Conservation (phyloP, 1,140 invertebrate species). For the Temnothorax longispinosus region DNA sequence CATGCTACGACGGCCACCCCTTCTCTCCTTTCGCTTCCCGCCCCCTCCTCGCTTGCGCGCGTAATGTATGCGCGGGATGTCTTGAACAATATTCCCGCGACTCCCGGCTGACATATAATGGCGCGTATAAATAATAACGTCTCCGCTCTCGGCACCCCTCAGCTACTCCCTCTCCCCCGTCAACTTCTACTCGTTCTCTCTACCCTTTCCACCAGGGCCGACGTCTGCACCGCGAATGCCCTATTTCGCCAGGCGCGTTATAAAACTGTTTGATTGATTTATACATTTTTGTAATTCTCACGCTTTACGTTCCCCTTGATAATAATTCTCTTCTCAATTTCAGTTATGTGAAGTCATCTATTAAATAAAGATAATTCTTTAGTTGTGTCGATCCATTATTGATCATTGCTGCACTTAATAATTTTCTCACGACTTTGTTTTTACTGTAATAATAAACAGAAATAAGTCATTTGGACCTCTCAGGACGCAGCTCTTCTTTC, state of each 20-base stretch:
- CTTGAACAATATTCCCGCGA: constrained; percentile 83
- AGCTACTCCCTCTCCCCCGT: constrained; percentile 30
- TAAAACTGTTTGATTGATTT: constrained; percentile 27
- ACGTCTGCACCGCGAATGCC: constrained; percentile 18
- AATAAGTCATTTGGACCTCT: constrained; percentile 2
- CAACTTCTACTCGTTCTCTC: constrained; percentile 20
- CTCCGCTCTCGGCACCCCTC: constrained; percentile 63
- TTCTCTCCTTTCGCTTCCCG: neutral
- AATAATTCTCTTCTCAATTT: neutral
- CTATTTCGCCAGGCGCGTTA: neutral
- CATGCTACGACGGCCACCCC: constrained; percentile 48
- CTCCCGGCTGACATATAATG: constrained; percentile 80
- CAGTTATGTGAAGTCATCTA: neutral
- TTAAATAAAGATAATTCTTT: neutral
- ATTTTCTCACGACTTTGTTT: neutral
- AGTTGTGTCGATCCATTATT: neutral
- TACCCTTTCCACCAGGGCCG: constrained; percentile 51
- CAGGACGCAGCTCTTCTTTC: neutral
- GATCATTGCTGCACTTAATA: neutral
- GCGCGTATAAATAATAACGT: constrained; percentile 80
- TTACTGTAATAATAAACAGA: neutral
- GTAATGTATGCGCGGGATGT: constrained; percentile 82
- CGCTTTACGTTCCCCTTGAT: neutral
- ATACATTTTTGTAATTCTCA: neutral
- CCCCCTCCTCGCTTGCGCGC: constrained; percentile 19